phyloP scores from a whole-genome alignment of 2,888 invertebrate genomes.

The Drosophila acutilabella region DNA sequence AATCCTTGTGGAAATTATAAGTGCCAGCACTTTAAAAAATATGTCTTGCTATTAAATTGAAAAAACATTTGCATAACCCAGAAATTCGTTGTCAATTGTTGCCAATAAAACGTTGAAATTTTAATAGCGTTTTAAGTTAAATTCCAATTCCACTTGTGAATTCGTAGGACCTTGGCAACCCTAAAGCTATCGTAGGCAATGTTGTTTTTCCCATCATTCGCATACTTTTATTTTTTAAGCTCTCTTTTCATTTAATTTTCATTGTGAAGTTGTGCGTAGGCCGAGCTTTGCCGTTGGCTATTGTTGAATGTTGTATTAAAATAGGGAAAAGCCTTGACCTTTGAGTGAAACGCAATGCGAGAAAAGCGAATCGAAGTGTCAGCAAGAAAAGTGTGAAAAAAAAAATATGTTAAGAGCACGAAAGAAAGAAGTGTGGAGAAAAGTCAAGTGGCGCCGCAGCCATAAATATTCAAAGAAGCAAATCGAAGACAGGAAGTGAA shows the following conservation, averaged over 20 bases:
- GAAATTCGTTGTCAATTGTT: too few relatives aligned
- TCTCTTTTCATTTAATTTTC: slow-evolving; percentile 9
- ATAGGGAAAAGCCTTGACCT: not conserved
- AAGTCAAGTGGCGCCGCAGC: slow-evolving; percentile 44
- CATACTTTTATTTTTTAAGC: not conserved
- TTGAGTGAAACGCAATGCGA: not conserved
- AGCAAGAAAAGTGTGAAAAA: not conserved
- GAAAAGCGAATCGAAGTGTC: not conserved
- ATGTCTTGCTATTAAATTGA: too few relatives aligned
- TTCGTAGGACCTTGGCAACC: not conserved
- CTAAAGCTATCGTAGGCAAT: not conserved
- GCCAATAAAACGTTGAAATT: not conserved
- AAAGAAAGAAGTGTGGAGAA: not conserved
- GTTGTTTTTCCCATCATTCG: too few relatives aligned
- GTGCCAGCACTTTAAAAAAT: too few relatives aligned
- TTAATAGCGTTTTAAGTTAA: not conserved
- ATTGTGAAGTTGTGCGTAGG: slow-evolving; percentile 13
- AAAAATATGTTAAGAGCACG: not conserved
- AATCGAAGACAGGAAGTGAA: slow-evolving; percentile 75
- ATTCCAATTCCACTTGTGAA: too few relatives aligned
- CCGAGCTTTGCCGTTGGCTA: slow-evolving; percentile 17
- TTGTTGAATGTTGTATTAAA: slow-evolving; percentile 51
- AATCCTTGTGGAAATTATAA: too few relatives aligned
- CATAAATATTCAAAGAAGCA: slow-evolving; percentile 57
- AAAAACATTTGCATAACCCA: too few relatives aligned